These are phyloP conservation scores for Zaprionus lachaisei DNA, from an alignment of 1,140 invertebrate genomes.

Conservation along the genomic window DNA sequence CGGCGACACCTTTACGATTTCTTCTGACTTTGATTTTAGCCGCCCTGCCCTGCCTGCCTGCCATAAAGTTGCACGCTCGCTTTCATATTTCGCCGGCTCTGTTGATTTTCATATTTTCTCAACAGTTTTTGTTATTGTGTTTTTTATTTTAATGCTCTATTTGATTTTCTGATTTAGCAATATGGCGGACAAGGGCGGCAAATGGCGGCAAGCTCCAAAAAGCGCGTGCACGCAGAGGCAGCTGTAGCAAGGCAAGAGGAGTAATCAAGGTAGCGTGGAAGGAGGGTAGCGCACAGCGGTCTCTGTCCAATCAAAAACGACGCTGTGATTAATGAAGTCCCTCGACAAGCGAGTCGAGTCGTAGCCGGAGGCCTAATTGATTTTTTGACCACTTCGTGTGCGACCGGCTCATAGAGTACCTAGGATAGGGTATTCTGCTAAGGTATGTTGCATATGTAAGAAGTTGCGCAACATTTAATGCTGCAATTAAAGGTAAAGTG, in stretches of 20 bases:
- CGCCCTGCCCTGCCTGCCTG: constrained; percentile 38
- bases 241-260: background rate
- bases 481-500: accelerated
- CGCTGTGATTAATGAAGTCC: constrained; percentile 69
- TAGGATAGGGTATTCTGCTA: background rate
- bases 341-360: background rate
- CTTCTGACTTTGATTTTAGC: constrained; percentile 75
- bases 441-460: background rate
- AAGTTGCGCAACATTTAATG: background rate
- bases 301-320: constrained; percentile 48
- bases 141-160: constrained; percentile 65
- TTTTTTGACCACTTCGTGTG: constrained; percentile 43
- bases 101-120: constrained; percentile 61
- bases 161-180: constrained; percentile 81
- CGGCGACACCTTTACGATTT: constrained; percentile 42
- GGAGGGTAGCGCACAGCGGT: background rate
- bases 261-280: background rate
- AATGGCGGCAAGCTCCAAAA: constrained; percentile 40
- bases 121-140: constrained; percentile 43
- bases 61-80: constrained; percentile 64
- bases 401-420: background rate
- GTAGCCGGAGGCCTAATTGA: constrained; percentile 55
- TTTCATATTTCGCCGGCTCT: constrained; percentile 77
- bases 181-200: constrained; percentile 55
- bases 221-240: constrained; percentile 23